Base-by-base conservation (phyloP, 1,140 invertebrate species). In the Belonocnema kinseyi region DNA sequence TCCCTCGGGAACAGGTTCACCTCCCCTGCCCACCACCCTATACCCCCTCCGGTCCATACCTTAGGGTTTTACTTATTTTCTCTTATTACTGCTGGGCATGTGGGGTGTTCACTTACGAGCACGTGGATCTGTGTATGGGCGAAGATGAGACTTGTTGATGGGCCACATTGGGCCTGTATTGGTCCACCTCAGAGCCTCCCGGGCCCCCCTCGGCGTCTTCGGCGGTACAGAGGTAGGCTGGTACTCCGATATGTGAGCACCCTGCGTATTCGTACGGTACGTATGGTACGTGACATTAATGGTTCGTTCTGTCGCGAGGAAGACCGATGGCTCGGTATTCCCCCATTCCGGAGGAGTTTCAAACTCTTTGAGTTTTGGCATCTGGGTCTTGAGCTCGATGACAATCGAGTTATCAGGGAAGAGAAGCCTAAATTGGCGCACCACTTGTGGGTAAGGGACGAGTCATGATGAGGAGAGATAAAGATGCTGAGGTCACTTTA, bases 1-100 rank as follows among this genome's bases (percentile, higher is more conserved):
- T 91, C 90, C 90, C 90, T 90, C 89, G 89, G 90, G 90, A 91
- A 91, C 90, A 91, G 90, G 90, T 91, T 91, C 89, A 91, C 87
- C 88, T 89, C 88, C 85, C 84, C 84, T 46, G 80, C 83, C 83
- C 83, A 79, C 82, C 83, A 84, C 87, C 86, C 86, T 87, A 85
- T 85, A 83, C 85, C 84, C 88, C 84, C 86, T 78, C 85, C 80
- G 82, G 81, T 74, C 80, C 81, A 84, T 89, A 89, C 86, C 88
- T 86, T 85, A 84, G 82, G 86, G 83, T 85, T 86, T 84, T 80
- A 85, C 84, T 88, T 85, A 89, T 89, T 89, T 89, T 89, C 87
- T 90, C 88, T 89, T 89, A 88, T 89, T 89, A 87, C 86, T 85
- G 82, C 52, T 74, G 82, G 81, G 82, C 86, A 85, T 88, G 86